Conservation (phyloP, 2,113 vertebrate species). For the Chaenogobius annularis region DNA sequence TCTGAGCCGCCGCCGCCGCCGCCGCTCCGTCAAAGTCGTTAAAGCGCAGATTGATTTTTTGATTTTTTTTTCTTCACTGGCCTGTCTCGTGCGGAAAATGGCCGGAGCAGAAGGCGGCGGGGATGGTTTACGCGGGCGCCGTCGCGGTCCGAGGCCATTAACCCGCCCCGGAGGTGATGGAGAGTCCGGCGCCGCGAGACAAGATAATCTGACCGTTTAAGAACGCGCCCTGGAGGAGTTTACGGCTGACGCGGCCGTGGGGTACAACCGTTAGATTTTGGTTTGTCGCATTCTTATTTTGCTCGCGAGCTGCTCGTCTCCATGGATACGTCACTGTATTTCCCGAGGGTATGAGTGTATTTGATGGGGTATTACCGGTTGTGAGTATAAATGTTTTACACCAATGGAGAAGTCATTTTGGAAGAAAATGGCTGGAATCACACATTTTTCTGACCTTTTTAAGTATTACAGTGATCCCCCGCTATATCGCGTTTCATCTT, state of each 20-base stretch:
- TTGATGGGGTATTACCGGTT: too few relatives aligned
- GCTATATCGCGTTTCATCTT: too few relatives aligned
- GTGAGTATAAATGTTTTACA: too few relatives aligned
- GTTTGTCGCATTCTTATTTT: too few relatives aligned
- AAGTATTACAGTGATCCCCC: too few relatives aligned
- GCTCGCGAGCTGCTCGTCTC: too few relatives aligned
- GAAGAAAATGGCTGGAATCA: too few relatives aligned
- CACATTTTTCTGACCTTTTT: too few relatives aligned
- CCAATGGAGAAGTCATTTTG: too few relatives aligned
- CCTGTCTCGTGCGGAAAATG: slow-evolving; percentile 38
- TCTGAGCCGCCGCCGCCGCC: slow-evolving; percentile 42
- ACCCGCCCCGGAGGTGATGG: not conserved
- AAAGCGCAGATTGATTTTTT: slow-evolving; percentile 64
- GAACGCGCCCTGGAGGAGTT: not conserved
- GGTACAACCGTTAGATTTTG: not conserved
- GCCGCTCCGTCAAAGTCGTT: slow-evolving; percentile 61
- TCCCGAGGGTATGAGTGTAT: too few relatives aligned
- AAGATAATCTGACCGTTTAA: not conserved
- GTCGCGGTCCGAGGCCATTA: not conserved
- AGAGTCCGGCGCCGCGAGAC: not conserved
- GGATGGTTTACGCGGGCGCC: slow-evolving; percentile 7
- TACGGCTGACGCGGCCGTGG: not conserved
- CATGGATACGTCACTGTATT: too few relatives aligned
- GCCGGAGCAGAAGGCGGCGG: slow-evolving; percentile 35
- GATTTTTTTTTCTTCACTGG: too few relatives aligned